Conservation (phyloP, 2,797 vertebrate species). For the Manis pentadactyla region DNA sequence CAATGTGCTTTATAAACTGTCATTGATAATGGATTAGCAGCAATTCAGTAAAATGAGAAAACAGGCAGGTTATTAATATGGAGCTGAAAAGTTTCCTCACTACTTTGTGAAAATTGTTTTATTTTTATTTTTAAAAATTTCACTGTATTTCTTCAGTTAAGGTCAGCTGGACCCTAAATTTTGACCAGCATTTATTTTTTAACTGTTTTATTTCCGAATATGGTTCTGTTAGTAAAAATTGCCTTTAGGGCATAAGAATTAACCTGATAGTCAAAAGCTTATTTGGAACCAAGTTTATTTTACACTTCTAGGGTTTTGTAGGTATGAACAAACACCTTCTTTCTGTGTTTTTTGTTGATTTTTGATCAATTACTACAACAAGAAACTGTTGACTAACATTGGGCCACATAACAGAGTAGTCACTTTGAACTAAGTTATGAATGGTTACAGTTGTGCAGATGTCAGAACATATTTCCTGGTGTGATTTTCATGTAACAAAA, state of each 20-base stretch:
- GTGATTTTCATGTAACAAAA: constrained; percentile 17
- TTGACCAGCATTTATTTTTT: constrained; percentile 5
- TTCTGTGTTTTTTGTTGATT: background rate
- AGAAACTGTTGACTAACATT: background rate
- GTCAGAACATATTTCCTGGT: background rate
- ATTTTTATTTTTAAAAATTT: background rate
- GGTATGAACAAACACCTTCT: background rate
- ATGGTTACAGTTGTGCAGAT: background rate
- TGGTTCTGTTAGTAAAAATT: background rate
- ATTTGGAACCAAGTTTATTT: background rate
- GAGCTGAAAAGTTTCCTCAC: background rate
- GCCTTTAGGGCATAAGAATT: background rate
- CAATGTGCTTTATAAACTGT: constrained; percentile 44
- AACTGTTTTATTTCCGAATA: background rate
- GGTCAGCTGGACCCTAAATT: background rate
- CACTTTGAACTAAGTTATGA: background rate
- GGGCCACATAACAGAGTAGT: background rate
- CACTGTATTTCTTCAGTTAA: background rate
- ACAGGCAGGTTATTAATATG: constrained; percentile 26
- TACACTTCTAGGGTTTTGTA: background rate
- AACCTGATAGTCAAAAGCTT: background rate
- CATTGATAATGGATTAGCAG: constrained; percentile 53
- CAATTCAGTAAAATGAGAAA: constrained; percentile 49
- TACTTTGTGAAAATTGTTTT: constrained; percentile 40
- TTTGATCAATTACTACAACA: background rate